Evolutionary conservation across 2,888 invertebrate genomes (phyloP).

Genomic region (Erebia palarica): DNA sequence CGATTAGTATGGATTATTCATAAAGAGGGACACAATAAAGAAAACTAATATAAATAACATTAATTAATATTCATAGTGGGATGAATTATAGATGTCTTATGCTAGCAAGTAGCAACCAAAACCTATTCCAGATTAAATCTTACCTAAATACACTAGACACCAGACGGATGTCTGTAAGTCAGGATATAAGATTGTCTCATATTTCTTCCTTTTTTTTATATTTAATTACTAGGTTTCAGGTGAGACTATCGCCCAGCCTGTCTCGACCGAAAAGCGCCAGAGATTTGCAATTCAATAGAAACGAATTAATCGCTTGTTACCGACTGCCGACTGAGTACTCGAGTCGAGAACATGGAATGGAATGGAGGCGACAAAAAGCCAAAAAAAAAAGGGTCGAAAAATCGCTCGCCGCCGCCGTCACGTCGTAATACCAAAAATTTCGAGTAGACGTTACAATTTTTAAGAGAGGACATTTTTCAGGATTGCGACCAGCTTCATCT

Average conservation of each 20-base stretch:
- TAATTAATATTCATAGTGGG: no score
- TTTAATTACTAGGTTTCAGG: not conserved
- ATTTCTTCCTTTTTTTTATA: no score
- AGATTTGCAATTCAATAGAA: constrained; percentile 47
- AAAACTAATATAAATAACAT: no score
- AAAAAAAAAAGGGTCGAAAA: not conserved
- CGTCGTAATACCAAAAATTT: constrained; percentile 28
- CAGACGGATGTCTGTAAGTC: no score
- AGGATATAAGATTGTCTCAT: no score
- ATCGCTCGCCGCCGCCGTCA: not conserved
- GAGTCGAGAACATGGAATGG: constrained; percentile 15
- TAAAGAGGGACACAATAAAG: no score
- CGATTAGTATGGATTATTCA: no score
- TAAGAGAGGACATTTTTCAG: constrained; percentile 18
- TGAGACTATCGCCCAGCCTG: not conserved
- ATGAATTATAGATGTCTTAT: no score
- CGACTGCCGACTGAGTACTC: constrained; percentile 35
- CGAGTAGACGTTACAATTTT: constrained; percentile 24
- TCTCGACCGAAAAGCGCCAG: constrained; percentile 10
- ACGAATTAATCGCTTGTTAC: constrained; percentile 48
- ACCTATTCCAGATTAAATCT: not conserved
- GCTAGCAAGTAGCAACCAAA: no score
- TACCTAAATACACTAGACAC: not conserved
- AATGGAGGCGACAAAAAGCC: constrained; percentile 19
- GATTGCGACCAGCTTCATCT: not conserved